Base-by-base conservation (phyloP, 2,113 vertebrate genomes). In the Chaenocephalus aceratus region DNA sequence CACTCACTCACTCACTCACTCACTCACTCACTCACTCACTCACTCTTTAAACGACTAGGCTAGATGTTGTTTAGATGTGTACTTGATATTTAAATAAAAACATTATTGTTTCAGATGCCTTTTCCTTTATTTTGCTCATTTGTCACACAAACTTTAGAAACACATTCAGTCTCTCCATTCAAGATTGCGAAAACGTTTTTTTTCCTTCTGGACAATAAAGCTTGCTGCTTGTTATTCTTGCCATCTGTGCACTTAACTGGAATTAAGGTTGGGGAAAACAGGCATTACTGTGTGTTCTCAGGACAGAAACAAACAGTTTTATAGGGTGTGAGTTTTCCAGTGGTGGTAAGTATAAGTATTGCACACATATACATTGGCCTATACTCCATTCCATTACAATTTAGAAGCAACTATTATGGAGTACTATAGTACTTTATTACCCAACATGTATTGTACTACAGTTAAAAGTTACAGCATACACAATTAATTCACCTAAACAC, bases 221-320 rank as follows among this genome's bases (percentile, higher is more conserved):
- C 0, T 61, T 56, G 36, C 54, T 58, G 46, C 10, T 49, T 74
- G 36, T 21, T 15, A 48, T 62, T 61, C 30, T 18, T 23, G 49
- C 63, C 72, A 36, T 18, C 52, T 72, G 62, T 13, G 64, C 46
- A 57, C 60, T 77, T 65, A 59, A n/a, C 23, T 34, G 16, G 30
- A 65, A 72, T 72, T 34, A 61, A 61, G 45, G 30, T 51, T 45
- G 16, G 5, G 57, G 52, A n/a, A 30, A 70, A n/a, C 49, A 67
- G 41, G 36, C 77, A 21, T 48, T 49, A 16, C 12, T 59, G 12
- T 45, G 36, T 52, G 54, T 45, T 62, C 36, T 44, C 34, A 21
- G 6, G 48, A 41, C 26, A 48, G 14, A 44, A 49, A 69, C 34
- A 61, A 6, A 6, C 54, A 11, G 54, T 16, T 66, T 59, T 64